These are phyloP conservation scores for Brachionus sp. DNA, from an alignment of 1,140 invertebrate genomes.

Conservation along the genomic window DNA sequence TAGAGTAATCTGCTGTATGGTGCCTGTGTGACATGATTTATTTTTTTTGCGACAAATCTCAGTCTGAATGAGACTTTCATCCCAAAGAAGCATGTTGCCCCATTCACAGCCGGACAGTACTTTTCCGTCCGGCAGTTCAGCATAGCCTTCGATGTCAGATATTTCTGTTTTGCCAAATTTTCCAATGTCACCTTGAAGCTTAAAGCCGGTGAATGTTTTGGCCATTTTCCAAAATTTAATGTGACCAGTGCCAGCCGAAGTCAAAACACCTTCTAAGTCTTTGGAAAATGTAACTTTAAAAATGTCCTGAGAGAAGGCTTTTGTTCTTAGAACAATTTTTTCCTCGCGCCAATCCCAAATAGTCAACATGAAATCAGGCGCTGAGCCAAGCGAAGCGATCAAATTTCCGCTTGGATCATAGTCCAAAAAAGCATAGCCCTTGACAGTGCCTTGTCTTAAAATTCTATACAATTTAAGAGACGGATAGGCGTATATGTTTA, in stretches of 20 bases:
- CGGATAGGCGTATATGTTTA: slow-evolving; percentile 79
- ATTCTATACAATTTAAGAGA: slow-evolving; percentile 69
- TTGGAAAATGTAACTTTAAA: slow-evolving; percentile 74
- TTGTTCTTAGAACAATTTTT: slow-evolving; percentile 70
- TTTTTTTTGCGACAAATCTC: slow-evolving; percentile 69
- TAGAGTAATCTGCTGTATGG: slow-evolving; percentile 72
- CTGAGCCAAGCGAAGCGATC: slow-evolving; percentile 74
- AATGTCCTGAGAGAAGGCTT: slow-evolving; percentile 73
- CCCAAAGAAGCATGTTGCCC: slow-evolving; percentile 85
- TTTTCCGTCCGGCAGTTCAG: slow-evolving; percentile 79
- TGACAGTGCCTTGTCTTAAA: slow-evolving; percentile 69
- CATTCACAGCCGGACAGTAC: slow-evolving; percentile 77
- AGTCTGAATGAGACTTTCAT: slow-evolving; percentile 76
- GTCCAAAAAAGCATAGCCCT: slow-evolving; percentile 69
- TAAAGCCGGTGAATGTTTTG: slow-evolving; percentile 79
- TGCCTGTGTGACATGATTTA: slow-evolving; percentile 69
- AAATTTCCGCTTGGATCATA: slow-evolving; percentile 75
- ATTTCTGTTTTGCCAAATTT: slow-evolving; percentile 84
- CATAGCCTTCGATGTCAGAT: slow-evolving; percentile 76
- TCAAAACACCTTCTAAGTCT: slow-evolving; percentile 71
- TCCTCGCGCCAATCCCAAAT: slow-evolving; percentile 79
- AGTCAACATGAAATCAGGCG: slow-evolving; percentile 78
- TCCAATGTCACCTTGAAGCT: slow-evolving; percentile 77
- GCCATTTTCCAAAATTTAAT: slow-evolving; percentile 91
- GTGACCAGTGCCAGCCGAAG: slow-evolving; percentile 72